Base-by-base conservation (phyloP, 2,888 invertebrate species). In the Orchesellides sinensis region DNA sequence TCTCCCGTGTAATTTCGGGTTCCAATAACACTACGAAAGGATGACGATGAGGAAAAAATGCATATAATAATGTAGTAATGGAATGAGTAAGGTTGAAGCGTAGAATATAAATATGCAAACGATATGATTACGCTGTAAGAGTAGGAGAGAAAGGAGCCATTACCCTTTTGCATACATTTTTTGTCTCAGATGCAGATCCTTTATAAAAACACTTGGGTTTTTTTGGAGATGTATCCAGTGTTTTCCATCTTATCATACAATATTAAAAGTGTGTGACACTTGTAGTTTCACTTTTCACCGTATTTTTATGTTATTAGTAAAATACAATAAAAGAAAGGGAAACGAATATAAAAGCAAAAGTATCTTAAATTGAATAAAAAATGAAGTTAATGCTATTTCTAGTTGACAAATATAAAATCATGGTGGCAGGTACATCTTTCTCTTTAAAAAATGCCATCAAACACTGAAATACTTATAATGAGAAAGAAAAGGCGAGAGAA, bases 101-200 rank as follows among this genome's bases (percentile, higher is more conserved):
- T n/a, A 69, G 12, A 52, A 35, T 69, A 19, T 27, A 35, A 35
- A 69, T 69, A 69, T 69, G 52, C 54, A 69, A 69, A 69, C 69
- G 49, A 69, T 52, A 69, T 54, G 52, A 25, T 49, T 68, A 40
- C 49, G 17, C n/a, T 17, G 17, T 17, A 10, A 23, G 54, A 54
- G 25, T 14, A 40, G 12, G 29, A 47, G 27, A 65, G 65, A 49
- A 25, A 49, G 4, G 25, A 63, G 17, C 63, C 32, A 63, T 63
- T 63, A 29, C 12, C 21, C 23, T 45, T 65, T 49, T 49, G 5
- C n/a, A 49, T 49, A 6, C 56, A 56, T 25, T 56, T 10, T 49
- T 35, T 49, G 19, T 52, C 19, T 52, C 52, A 21, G 17, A 52
- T 63, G 19, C n/a, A n/a, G n/a, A n/a, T n/a, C n/a, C n/a, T n/a